These are phyloP conservation scores for Chrysotoxum bicinctum DNA, from an alignment of 2,888 invertebrate genomes.

Conservation along the genomic window DNA sequence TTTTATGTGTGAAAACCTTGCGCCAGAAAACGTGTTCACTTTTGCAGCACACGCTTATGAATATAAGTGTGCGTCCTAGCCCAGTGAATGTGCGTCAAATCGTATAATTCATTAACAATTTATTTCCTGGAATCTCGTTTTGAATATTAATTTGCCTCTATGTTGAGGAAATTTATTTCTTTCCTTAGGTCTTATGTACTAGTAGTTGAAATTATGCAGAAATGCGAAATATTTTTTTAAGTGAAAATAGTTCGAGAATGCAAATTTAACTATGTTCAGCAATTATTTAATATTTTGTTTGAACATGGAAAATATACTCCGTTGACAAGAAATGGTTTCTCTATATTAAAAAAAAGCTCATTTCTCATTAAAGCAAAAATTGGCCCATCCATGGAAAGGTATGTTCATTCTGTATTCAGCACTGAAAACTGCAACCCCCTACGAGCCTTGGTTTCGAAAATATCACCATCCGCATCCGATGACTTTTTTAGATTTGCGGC, in stretches of 20 bases:
- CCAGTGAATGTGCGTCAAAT: not conserved
- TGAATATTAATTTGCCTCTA: not conserved
- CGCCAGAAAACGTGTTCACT: slow-evolving; percentile 17
- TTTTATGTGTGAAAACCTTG: slow-evolving; percentile 17
- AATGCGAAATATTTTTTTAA: not conserved
- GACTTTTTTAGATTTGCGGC: too few relatives aligned
- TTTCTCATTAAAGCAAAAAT: too few relatives aligned
- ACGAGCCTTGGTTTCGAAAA: too few relatives aligned
- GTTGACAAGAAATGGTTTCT: too few relatives aligned
- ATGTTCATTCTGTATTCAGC: too few relatives aligned
- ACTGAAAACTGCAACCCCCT: too few relatives aligned
- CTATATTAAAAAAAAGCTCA: too few relatives aligned
- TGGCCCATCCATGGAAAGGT: too few relatives aligned
- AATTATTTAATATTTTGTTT: too few relatives aligned
- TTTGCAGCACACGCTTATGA: not conserved
- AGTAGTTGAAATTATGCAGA: not conserved
- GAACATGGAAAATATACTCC: too few relatives aligned
- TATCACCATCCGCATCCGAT: too few relatives aligned
- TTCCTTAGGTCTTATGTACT: not conserved
- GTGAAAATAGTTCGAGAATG: not conserved
- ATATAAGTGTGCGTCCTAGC: not conserved
- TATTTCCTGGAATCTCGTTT: not conserved
- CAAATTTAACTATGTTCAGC: too few relatives aligned
- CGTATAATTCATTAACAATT: not conserved
- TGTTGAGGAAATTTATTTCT: not conserved